Base-by-base conservation (phyloP, 2,113 vertebrate genomes). In the Cyanoramphus novaezelandiae region DNA sequence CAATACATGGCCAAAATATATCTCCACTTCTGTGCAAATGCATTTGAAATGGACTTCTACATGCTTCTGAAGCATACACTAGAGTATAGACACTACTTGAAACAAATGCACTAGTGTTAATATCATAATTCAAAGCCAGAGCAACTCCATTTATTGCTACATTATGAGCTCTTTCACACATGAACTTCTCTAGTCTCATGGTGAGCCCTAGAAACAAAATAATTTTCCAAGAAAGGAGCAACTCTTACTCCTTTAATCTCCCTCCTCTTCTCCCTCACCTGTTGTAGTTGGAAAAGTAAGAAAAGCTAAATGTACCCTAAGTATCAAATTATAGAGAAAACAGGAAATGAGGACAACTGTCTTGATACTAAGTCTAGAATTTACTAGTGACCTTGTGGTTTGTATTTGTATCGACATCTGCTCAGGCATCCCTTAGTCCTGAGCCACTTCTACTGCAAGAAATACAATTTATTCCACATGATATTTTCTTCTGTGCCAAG, bases 401-500 rank as follows among this genome's bases (percentile, higher is more conserved):
- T 75, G 13, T 33, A 37, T 82, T 81, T 79, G 33, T 24, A 31
- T 59, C 70, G 86, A n/a, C 69, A 78, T 75, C 44, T 91, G 50
- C 33, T 68, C 41, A 37, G 62, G 8, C 74, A 44, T 57, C 57
- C 86, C 76, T 60, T 69, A 43, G 37, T 21, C 43, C 70, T 17
- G 18, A 92, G 27, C 55, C 28, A 85, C 41, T 59, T 90, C 60
- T 41, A 74, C 8, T 39, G 60, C 37, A 93, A 49, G 77, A 47
- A 83, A 74, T 35, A 28, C 5, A 35, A 69, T 86, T 90, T 88
- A 70, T 70, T 95, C n/a, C 81, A 67, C 44, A 13, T 0, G 2
- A 23, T 55, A 39, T 80, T 91, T 84, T 76, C 52, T 81, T 59
- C 52, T 78, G 44, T 55, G 20, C 39, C 92, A 94, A 92, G 53